Evolutionary conservation across 1,140 invertebrate genomes (phyloP), one percentile per base, ranked within the genome.

Genomic region (Drosophila ironensis): DNA sequence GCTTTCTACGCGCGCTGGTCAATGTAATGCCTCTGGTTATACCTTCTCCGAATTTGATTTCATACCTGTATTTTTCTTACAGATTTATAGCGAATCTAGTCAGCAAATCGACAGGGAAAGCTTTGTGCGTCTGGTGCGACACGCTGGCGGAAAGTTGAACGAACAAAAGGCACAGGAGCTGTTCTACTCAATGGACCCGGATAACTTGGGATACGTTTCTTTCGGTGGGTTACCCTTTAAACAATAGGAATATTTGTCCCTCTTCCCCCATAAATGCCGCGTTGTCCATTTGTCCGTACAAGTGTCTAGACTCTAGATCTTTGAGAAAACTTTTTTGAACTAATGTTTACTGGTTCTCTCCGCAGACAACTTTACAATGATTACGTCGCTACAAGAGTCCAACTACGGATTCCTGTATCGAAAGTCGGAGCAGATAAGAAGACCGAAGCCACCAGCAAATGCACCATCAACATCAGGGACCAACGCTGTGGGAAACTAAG

Each of bases 401-500:
- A 67, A 30, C 56, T 87, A 81, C 27, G 68, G 81, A 63, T 87
- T 87, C 66, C 72, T 87, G 4, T 87, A 82, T 30, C 80, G 74
- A 64, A 84, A 84, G 25, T 86, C 80, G 38, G 80, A 86, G 41
- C 80, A 86, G 20, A 86, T 84, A 71, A 41, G 78, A 48, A 25
- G 78, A 6, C 20, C 74, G 2, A 86, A 87, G 42, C 28, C 41
- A 5, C n/a, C 28, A 11, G 24, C 12, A 52, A 6, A 25, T 25
- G 3, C 27, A 57, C 28, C 8, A 37, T 41, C 41, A 75, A 81
- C 16, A 53, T 60, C 33, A 30, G 38, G 52, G 19, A 50, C 27
- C 41, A 56, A 56, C 11, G 8, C 3, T 4, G 28, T 11, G 11
- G 2, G 3, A 12, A 3, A 33, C 1, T 4, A 2, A 33, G 6